A percentile compares a stretch with the other conserved stretches of the same genome.
Conservation (phyloP, 2,888 invertebrate genomes). For the Acanthococcus lagerstroemiae region DNA sequence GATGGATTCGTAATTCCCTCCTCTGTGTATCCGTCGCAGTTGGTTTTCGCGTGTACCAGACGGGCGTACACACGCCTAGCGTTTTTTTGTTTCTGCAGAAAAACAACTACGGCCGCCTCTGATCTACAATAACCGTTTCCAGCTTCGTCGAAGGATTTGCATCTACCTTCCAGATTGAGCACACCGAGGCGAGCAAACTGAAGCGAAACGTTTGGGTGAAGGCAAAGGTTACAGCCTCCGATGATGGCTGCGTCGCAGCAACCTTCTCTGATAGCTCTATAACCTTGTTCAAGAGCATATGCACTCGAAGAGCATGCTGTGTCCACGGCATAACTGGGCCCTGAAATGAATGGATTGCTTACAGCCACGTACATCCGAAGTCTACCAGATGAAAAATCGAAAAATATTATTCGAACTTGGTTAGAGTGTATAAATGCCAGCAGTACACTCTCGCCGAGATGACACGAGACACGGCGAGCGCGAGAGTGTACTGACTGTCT, state of each 20-base stretch:
- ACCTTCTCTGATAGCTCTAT: conserved; percentile 62
- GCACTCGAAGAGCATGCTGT: conserved; percentile 92
- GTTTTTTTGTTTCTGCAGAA: conserved; percentile 45
- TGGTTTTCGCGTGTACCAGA: conserved; percentile 65
- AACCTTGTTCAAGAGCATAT: conserved; percentile 74
- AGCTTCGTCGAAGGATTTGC: conserved; percentile 79
- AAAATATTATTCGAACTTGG: neutral
- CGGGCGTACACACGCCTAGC: conserved; percentile 57
- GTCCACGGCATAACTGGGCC: conserved; percentile 80
- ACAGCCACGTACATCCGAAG: neutral
- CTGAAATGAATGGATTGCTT: conserved; percentile 39
- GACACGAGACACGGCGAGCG: too few species aligned
- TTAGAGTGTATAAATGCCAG: neutral
- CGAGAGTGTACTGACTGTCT: too few species aligned
- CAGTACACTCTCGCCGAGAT: too few species aligned
- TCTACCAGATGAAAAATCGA: neutral
- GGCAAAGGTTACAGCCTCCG: conserved; percentile 71
- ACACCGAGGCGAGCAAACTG: conserved; percentile 67
- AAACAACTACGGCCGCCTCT: conserved; percentile 44
- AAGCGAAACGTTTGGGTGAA: conserved; percentile 77
- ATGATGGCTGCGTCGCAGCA: conserved; percentile 83
- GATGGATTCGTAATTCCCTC: conserved; percentile 60
- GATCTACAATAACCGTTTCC: conserved; percentile 48
- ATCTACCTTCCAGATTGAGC: conserved; percentile 71
- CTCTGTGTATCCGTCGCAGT: conserved; percentile 66